Evolutionary conservation across 2,797 vertebrate genomes (phyloP).

Genomic region (Argyrosomus regius): DNA sequence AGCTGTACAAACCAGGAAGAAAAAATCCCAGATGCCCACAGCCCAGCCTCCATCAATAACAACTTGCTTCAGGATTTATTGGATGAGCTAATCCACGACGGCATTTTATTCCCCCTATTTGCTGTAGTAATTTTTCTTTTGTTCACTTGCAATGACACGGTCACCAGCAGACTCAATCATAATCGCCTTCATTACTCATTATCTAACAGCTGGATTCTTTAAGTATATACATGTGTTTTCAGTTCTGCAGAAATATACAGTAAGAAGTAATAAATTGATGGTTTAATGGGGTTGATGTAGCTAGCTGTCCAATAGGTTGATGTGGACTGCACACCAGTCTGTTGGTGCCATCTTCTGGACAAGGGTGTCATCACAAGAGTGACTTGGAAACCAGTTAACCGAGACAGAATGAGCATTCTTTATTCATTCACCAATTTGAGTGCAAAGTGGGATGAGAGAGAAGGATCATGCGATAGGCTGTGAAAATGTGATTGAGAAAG

Average conservation of each 20-base stretch:
- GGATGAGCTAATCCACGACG: constrained; percentile 53
- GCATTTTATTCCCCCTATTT: constrained; percentile 50
- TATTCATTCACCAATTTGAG: constrained; percentile 10
- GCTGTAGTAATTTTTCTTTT: constrained; percentile 29
- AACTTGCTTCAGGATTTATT: constrained; percentile 49
- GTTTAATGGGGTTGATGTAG: constrained; percentile 6
- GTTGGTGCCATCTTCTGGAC: constrained; percentile 75
- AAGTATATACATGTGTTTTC: background rate
- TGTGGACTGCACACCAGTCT: constrained; percentile 30
- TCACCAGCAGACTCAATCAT: constrained; percentile 3
- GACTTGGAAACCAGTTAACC: background rate
- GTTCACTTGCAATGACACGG: background rate
- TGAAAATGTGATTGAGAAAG: constrained; percentile 19
- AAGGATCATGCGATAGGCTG: constrained; percentile 20
- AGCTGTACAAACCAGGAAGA: constrained; percentile 37
- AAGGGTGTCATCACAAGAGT: constrained; percentile 13
- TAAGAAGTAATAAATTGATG: constrained; percentile 13
- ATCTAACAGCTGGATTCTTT: background rate
- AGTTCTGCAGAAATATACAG: background rate
- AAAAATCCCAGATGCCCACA: constrained; percentile 27
- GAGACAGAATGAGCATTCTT: constrained; percentile 4
- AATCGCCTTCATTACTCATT: background rate
- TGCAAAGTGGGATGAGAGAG: background rate
- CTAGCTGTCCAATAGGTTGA: constrained; percentile 16
- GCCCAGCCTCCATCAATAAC: constrained; percentile 9